Percentiles rank a stretch among this genome's conserved stretches.
Evolutionary conservation across 2,113 vertebrate genomes (phyloP).

Genomic region (Gallinago undulata): DNA sequence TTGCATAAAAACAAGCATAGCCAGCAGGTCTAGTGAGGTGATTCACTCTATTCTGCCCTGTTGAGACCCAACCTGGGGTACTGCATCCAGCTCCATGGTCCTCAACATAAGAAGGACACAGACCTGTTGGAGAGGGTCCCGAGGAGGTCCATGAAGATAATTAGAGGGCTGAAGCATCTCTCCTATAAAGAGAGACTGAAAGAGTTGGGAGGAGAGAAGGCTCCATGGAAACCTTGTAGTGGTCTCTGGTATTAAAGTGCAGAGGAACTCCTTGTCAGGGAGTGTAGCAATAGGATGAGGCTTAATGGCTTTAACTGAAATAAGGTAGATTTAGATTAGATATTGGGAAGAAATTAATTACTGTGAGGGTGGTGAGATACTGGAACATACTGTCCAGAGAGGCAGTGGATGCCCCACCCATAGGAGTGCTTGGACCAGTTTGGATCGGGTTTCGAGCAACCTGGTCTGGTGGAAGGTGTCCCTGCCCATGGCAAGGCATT

Average conservation of each 20-base stretch:
- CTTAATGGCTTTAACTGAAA: neutral
- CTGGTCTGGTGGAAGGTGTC: neutral
- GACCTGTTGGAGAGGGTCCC: neutral
- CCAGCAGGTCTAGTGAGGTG: neutral
- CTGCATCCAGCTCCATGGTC: neutral
- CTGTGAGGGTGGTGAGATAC: neutral
- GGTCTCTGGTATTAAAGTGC: neutral
- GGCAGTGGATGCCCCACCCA: neutral
- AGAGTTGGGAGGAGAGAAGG: neutral
- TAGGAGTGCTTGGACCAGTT: neutral
- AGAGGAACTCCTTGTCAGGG: neutral
- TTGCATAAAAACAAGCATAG: neutral
- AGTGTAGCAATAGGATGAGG: neutral
- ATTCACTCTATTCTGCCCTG: neutral
- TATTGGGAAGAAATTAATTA: neutral
- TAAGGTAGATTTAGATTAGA: neutral
- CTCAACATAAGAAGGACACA: neutral
- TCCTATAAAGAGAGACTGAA: neutral
- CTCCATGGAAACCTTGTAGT: neutral
- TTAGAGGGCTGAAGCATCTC: neutral
- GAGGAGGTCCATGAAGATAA: neutral
- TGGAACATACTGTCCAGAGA: neutral
- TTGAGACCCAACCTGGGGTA: neutral
- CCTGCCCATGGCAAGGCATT: neutral
- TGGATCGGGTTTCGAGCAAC: neutral